Base-by-base conservation (phyloP, 2,113 vertebrate species). In the Hyaena hyaena region DNA sequence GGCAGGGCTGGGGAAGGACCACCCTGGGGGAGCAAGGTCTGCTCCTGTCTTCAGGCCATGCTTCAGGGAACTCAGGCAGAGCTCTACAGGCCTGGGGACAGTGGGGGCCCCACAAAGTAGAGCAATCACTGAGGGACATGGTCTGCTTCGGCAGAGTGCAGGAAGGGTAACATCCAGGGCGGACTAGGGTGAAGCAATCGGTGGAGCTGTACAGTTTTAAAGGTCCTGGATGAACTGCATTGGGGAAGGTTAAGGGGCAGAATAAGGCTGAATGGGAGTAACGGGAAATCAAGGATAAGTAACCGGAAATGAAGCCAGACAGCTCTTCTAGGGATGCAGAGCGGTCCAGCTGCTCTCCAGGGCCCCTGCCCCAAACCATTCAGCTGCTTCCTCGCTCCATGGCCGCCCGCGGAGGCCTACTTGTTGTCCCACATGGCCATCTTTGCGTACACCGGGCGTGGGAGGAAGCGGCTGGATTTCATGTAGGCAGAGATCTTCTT, bases 401-500 rank as follows among this genome's bases (percentile, higher is more conserved):
- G 10, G 50, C 48, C 55, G 4, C 21, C 17, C 0, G 16, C 1
- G 2, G 10, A 48, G 7, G 7, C 16, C 55, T 96, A 96, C 85
- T 98, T 98, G 95, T 95, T 98, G 58, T 94, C 92, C 99, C 99
- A 98, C 14, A 76, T 43, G 23, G 98, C 98, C 58, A 97, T 82
- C 90, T 98, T 98, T 84, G 97, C 94, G 74, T 98, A 98, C 82
- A 98, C 23, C 15, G 98, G 98, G 35, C 81, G 96, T 45, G 98
- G 98, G 39, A 98, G 94, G 95, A 98, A 98, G 4, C 85, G 87
- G 71, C 93, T 97, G 66, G 98, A 99, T 97, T 99, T 99, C 99
- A 99, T 99, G 99, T 99, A 99, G 88, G 98, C 99, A 28, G 98
- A 98, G 69, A 99, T 99, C 98, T 99, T 99, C 92, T 99, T 99